These are phyloP conservation scores for Zelostemma sp. DNA, from an alignment of 1,140 invertebrate species.

Conservation along the genomic window DNA sequence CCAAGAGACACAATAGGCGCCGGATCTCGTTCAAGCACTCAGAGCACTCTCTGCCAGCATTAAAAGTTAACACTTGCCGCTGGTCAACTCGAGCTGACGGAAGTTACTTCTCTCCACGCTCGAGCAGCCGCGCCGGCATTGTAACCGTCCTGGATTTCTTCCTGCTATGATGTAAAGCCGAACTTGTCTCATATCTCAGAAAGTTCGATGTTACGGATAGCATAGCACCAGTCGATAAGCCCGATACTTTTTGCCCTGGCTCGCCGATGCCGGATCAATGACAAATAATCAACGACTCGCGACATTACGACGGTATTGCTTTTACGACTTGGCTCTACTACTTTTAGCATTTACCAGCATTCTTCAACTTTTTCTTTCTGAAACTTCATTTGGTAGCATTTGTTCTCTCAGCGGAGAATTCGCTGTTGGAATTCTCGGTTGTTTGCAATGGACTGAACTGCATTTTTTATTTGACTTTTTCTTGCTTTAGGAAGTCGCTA, in stretches of 20 bases:
- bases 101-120: slow-evolving; percentile 26
- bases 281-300: slow-evolving; percentile 37
- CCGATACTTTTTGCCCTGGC: slow-evolving; percentile 5
- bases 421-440: not conserved
- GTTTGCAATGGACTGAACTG: not conserved
- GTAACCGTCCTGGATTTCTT: slow-evolving; percentile 33
- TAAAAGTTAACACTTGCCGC: slow-evolving; percentile 48
- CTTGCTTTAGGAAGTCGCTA: too few species aligned
- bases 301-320: slow-evolving; percentile 11
- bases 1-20: slow-evolving; percentile 37
- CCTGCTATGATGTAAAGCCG: slow-evolving; percentile 29
- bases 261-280: slow-evolving; percentile 14
- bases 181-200: slow-evolving; percentile 46
- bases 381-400: not conserved
- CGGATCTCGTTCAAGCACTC: slow-evolving; percentile 39
- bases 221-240: not conserved
- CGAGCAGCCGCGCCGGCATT: slow-evolving; percentile 18
- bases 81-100: slow-evolving; percentile 43
- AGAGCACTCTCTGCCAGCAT: slow-evolving; percentile 36
- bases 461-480: not conserved
- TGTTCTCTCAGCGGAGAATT: too few species aligned
- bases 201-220: slow-evolving; percentile 33
- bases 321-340: slow-evolving; percentile 14
- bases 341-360: not conserved
- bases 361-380: not conserved